These are phyloP conservation scores for Neomicropteryx cornuta DNA, from an alignment of 1,140 invertebrate species.

Conservation along the genomic window DNA sequence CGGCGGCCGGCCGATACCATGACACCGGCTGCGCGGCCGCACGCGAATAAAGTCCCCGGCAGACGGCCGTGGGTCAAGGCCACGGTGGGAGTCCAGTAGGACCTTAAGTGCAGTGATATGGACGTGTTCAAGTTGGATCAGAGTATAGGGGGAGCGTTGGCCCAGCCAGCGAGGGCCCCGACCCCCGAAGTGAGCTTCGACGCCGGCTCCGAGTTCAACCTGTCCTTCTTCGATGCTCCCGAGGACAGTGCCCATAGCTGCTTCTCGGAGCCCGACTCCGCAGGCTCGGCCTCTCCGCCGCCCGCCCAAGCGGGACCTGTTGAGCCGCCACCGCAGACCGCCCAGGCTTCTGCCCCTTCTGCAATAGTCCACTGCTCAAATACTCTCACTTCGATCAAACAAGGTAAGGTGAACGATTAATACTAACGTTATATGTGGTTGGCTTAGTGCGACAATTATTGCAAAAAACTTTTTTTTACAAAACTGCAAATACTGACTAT, in stretches of 20 bases:
- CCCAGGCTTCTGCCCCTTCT: slow-evolving; percentile 9
- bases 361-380: slow-evolving; percentile 14
- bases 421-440: no score
- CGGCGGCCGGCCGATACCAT: slow-evolving; percentile 8
- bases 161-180: slow-evolving; percentile 6
- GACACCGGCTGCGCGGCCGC: slow-evolving; percentile 6
- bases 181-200: slow-evolving; percentile 59
- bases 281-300: slow-evolving; percentile 47
- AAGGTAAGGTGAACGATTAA: slow-evolving; percentile 21
- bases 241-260: slow-evolving; percentile 53
- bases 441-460: no score
- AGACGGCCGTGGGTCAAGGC: slow-evolving; percentile 4
- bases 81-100: slow-evolving; percentile 3
- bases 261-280: slow-evolving; percentile 55
- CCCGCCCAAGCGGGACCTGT: slow-evolving; percentile 34
- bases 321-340: slow-evolving; percentile 9
- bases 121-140: slow-evolving; percentile 14
- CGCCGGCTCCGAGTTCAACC: slow-evolving; percentile 63
- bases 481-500: no score
- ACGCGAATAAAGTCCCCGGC: background rate
- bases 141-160: slow-evolving; percentile 8
- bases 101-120: slow-evolving; percentile 1
- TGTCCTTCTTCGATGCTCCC: slow-evolving; percentile 64
- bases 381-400: slow-evolving; percentile 20
- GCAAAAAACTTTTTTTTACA: no score